These are phyloP conservation scores for Myotis planiceps DNA, from an alignment of 2,797 vertebrate species.

Conservation along the genomic window DNA sequence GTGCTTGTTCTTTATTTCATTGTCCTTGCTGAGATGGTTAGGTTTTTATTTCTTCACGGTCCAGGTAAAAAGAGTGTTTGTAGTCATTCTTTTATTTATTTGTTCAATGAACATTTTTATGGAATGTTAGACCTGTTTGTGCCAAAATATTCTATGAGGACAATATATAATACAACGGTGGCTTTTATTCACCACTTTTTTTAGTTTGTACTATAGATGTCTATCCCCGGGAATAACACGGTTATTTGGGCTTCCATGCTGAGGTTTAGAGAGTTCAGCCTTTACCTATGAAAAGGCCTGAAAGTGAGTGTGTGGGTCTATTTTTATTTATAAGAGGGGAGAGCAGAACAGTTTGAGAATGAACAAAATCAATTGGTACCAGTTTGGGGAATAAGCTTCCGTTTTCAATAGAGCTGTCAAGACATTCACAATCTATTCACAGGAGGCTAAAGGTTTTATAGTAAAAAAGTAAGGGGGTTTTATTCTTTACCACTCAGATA, in stretches of 20 bases:
- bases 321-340: conserved; percentile 48
- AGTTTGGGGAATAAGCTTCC: conserved; percentile 70
- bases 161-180: conserved; percentile 44
- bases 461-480: conserved; percentile 69
- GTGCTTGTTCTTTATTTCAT: not conserved
- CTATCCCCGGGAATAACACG: conserved; percentile 55
- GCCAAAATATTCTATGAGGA: conserved; percentile 30
- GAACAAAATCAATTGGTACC: conserved; percentile 73
- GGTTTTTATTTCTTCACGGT: not conserved
- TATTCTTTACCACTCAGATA: not conserved
- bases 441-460: conserved; percentile 59
- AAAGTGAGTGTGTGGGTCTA: conserved; percentile 53
- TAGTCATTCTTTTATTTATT: not conserved
- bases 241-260: conserved; percentile 53
- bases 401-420: conserved; percentile 81
- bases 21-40: not conserved
- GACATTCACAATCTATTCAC: conserved; percentile 62
- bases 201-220: conserved; percentile 12
- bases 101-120: not conserved
- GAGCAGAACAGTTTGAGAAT: conserved; percentile 64
- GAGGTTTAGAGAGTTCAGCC: conserved; percentile 48
- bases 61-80: not conserved
- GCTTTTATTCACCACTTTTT: conserved; percentile 52
- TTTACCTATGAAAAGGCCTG: conserved; percentile 72
- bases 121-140: conserved; percentile 37